phyloP scores from a whole-genome alignment of 2,797 vertebrate genomes.

The Tangara arthus region DNA sequence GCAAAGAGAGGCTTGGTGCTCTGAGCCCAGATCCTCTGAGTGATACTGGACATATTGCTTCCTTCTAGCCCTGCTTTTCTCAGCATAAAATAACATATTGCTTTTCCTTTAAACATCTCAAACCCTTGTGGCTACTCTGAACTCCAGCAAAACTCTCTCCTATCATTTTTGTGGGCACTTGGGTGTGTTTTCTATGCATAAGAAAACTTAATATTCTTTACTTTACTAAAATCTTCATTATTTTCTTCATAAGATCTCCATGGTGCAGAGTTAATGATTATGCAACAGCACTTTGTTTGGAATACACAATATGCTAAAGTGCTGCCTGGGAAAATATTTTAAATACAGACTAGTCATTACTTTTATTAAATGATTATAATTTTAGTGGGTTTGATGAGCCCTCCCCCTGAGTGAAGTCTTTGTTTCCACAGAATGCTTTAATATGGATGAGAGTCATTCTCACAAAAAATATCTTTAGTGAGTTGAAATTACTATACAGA shows the following conservation, averaged over 20 bases:
- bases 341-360: slow-evolving; percentile 58
- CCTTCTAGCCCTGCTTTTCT: not conserved
- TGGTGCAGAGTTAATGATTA: slow-evolving; percentile 19
- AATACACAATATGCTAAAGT: slow-evolving; percentile 43
- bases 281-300: slow-evolving; percentile 51
- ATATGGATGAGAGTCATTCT: slow-evolving; percentile 53
- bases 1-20: not conserved
- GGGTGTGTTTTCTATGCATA: not conserved
- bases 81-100: not conserved
- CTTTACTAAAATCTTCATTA: not conserved
- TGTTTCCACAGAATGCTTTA: slow-evolving; percentile 40
- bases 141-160: not conserved
- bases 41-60: not conserved
- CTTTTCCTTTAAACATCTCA: not conserved
- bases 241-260: not conserved
- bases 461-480: not conserved
- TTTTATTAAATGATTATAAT: slow-evolving; percentile 60
- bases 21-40: not conserved
- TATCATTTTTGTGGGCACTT: not conserved
- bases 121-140: not conserved
- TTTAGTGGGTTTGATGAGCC: slow-evolving; percentile 38
- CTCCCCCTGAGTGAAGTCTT: slow-evolving; percentile 38
- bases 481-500: not conserved
- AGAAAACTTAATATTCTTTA: not conserved
- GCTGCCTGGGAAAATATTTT: slow-evolving; percentile 57